These are phyloP conservation scores for Thomomys bottae DNA, from an alignment of 2,113 vertebrate species.

Conservation along the genomic window DNA sequence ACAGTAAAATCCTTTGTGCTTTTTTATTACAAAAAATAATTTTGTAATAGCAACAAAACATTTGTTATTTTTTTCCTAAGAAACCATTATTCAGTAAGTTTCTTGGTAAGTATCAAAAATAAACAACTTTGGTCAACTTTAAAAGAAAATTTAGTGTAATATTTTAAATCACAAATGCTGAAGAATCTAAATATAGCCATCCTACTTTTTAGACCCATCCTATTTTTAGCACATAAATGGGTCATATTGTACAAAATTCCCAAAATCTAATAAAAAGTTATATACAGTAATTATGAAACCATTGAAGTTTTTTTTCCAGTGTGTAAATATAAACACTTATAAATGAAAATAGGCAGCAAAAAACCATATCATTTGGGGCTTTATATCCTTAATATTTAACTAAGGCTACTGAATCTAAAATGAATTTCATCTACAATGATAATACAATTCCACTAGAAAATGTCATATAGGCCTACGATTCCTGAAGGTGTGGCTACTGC, in stretches of 20 bases:
- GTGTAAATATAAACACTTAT: constrained; percentile 17
- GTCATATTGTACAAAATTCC: constrained; percentile 8
- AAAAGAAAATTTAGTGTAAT: constrained; percentile 7
- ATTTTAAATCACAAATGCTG: neutral
- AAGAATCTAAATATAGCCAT: constrained; percentile 29
- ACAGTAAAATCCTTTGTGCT: neutral
- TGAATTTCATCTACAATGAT: neutral
- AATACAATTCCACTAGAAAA: neutral
- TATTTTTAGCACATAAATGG: constrained; percentile 56
- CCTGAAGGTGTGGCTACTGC: neutral
- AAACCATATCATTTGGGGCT: neutral
- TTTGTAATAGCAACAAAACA: neutral
- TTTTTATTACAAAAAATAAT: neutral
- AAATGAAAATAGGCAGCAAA: neutral
- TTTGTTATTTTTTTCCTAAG: constrained; percentile 11
- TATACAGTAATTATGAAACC: neutral
- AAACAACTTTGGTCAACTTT: neutral
- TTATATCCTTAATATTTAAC: neutral
- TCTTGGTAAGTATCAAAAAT: neutral
- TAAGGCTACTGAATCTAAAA: neutral
- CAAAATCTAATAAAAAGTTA: neutral
- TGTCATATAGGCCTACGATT: neutral
- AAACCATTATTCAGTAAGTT: neutral
- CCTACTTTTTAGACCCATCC: constrained; percentile 46
- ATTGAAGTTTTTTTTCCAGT: constrained; percentile 2